Conservation (phyloP, 2,888 invertebrate genomes). For the Thymelicus lineola region DNA sequence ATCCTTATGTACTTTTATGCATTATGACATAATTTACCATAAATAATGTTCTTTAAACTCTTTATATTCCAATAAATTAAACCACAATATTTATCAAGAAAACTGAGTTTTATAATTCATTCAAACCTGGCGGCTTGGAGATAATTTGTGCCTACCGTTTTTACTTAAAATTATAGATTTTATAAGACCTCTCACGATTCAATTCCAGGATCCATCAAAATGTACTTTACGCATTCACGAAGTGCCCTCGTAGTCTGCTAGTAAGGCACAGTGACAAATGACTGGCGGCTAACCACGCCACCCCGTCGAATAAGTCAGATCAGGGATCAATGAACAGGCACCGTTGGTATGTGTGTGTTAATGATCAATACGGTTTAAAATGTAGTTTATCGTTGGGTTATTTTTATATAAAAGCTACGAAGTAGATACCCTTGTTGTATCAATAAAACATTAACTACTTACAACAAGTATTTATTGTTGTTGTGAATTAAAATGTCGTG, state of each 20-base stretch:
- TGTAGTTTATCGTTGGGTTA: too few relatives aligned
- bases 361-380: background rate
- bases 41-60: too few relatives aligned
- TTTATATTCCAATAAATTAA: too few relatives aligned
- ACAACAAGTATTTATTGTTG: too few relatives aligned
- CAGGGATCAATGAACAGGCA: conserved; percentile 14
- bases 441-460: too few relatives aligned
- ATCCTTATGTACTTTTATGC: too few relatives aligned
- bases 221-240: conserved; percentile 20
- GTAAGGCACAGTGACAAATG: conserved; percentile 25
- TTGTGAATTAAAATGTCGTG: too few relatives aligned
- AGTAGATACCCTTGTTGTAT: too few relatives aligned
- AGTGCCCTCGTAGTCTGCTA: conserved; percentile 3
- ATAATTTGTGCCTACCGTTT: background rate
- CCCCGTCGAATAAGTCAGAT: conserved; percentile 30
- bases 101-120: too few relatives aligned
- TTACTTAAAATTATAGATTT: background rate
- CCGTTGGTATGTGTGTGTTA: conserved; percentile 11
- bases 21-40: too few relatives aligned
- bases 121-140: background rate
- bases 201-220: conserved; percentile 16
- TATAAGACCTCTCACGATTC: background rate
- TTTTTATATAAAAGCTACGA: too few relatives aligned
- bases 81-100: too few relatives aligned
- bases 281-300: conserved; percentile 16